Percentiles rank a stretch among this genome's conserved stretches.
phyloP scores from a whole-genome alignment of 2,113 vertebrate genomes.

The Pavo muticus region DNA sequence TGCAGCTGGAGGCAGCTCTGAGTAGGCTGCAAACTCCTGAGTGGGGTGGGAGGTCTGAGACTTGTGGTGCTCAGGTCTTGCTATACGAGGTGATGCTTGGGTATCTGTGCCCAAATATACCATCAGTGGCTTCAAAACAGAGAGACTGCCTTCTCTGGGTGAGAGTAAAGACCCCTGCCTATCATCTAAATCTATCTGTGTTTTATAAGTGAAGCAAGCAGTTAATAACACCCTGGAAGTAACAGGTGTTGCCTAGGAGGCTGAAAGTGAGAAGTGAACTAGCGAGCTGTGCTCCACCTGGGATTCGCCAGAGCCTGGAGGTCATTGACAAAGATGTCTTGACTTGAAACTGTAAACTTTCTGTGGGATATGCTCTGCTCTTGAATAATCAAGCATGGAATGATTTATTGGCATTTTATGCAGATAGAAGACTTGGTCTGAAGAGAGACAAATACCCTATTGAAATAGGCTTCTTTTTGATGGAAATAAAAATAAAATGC shows the following conservation, averaged over 20 bases:
- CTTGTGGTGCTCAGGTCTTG: neutral
- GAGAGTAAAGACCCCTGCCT: neutral
- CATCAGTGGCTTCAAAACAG: neutral
- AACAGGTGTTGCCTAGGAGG: slow-evolving; percentile 37
- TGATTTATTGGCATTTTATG: slow-evolving; percentile 54
- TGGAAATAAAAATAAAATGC: neutral
- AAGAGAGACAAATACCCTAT: neutral
- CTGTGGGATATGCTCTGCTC: neutral
- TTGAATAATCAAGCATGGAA: neutral
- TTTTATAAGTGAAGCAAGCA: neutral
- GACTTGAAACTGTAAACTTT: slow-evolving; percentile 56
- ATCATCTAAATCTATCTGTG: neutral
- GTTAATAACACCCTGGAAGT: neutral
- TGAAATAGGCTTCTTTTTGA: slow-evolving; percentile 24
- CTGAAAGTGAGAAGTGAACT: slow-evolving; percentile 39
- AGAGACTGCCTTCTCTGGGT: neutral
- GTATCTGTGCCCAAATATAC: neutral
- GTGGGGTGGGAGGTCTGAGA: neutral
- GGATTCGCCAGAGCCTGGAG: slow-evolving; percentile 19
- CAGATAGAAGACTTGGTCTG: neutral
- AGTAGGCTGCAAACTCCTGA: neutral
- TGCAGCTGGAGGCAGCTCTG: neutral
- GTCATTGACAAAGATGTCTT: slow-evolving; percentile 50
- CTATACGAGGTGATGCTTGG: neutral
- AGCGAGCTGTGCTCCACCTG: slow-evolving; percentile 35